A percentile compares a stretch with the other conserved stretches of the same genome.
Conservation (phyloP, 2,797 vertebrate species). For the Sphenodon punctatus region DNA sequence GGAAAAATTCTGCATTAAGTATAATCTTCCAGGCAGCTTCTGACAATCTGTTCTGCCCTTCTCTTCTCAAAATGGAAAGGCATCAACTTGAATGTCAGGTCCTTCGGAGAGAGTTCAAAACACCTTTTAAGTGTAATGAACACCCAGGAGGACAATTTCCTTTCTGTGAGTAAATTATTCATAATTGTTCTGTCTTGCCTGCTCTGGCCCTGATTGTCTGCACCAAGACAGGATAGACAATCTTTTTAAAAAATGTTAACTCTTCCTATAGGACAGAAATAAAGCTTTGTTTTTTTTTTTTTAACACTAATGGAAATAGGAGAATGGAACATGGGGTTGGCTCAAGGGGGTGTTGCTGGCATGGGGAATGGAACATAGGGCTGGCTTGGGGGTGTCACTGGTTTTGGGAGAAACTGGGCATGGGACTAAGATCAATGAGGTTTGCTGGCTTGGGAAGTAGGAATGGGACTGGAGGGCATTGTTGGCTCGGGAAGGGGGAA, state of each 20-base stretch:
- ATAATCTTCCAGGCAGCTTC: not conserved
- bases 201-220: not conserved
- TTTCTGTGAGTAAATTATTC: not conserved
- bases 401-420: too few relatives aligned
- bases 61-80: not conserved
- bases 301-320: too few relatives aligned
- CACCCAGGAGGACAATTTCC: not conserved
- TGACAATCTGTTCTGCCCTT: not conserved
- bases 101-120: not conserved
- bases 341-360: too few relatives aligned
- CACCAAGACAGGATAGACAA: not conserved
- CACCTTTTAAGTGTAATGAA: not conserved
- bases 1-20: not conserved
- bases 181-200: not conserved
- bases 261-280: not conserved
- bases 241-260: not conserved
- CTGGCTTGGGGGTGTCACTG: too few relatives aligned
- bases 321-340: too few relatives aligned
- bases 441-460: too few relatives aligned
- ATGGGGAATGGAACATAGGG: too few relatives aligned
- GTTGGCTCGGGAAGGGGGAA: too few relatives aligned
- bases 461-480: too few relatives aligned
- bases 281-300: not conserved
- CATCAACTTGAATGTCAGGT: not conserved
- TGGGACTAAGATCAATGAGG: too few relatives aligned